Percentiles rank a stretch among this genome's conserved stretches.
phyloP scores from a whole-genome alignment of 92 coral and sea anemone genomes.

The Ricordea florida region DNA sequence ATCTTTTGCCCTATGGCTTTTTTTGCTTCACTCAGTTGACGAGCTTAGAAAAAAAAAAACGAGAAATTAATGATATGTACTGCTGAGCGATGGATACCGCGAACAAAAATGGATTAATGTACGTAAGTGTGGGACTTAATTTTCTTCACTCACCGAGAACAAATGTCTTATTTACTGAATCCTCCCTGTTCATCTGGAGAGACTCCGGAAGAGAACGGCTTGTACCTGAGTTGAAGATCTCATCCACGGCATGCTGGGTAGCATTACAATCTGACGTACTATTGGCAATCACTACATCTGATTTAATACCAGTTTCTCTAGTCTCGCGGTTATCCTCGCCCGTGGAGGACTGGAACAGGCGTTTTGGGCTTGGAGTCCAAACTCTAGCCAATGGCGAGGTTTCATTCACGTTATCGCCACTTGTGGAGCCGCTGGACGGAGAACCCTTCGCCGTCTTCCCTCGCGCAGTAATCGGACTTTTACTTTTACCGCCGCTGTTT shows the following conservation, averaged over 20 bases:
- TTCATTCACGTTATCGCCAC: background rate
- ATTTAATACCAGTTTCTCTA: slow-evolving; percentile 5
- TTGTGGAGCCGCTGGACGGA: background rate
- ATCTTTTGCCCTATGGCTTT: too few relatives aligned
- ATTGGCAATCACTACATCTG: too few relatives aligned
- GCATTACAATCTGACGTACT: slow-evolving; percentile 12
- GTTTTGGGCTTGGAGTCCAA: slow-evolving; percentile 56
- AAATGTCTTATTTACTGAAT: slow-evolving; percentile 75
- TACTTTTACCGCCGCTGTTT: slow-evolving; percentile 16
- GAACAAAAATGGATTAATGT: too few relatives aligned
- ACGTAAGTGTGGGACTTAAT: too few relatives aligned
- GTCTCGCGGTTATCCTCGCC: slow-evolving; percentile 2
- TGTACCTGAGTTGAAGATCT: slow-evolving; percentile 46
- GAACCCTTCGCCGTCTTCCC: slow-evolving; percentile 10
- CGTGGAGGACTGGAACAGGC: slow-evolving; percentile 41
- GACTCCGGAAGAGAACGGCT: slow-evolving; percentile 53
- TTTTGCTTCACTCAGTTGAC: too few relatives aligned
- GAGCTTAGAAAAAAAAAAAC: too few relatives aligned
- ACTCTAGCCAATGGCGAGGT: slow-evolving; percentile 16
- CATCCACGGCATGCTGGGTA: slow-evolving; percentile 73
- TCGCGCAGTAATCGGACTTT: slow-evolving; percentile 12
- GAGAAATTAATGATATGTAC: too few relatives aligned
- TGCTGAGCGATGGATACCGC: too few relatives aligned
- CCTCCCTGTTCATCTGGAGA: slow-evolving; percentile 77
- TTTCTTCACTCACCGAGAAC: slow-evolving; percentile 89